Evolutionary conservation across 2,113 vertebrate species (phyloP), one percentile per base, ranked within the genome.

Genomic region (Callopanchax toddi): DNA sequence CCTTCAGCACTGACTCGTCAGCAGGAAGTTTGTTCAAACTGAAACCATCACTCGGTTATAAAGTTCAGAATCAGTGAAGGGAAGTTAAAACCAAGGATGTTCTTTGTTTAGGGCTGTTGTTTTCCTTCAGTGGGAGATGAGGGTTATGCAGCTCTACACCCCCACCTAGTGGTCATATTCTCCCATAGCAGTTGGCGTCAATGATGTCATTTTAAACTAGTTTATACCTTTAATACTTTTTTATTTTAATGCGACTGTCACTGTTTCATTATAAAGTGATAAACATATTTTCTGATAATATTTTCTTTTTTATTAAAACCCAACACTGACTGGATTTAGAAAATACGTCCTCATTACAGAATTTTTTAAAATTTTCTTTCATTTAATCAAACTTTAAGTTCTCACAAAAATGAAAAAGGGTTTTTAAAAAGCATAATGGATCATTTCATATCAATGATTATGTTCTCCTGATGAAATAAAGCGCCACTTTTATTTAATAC

Each of bases 161-260:
- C 11, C 86, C 91, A 89, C 78, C 89, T 79, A 75, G 86, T 90
- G 92, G 91, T 20, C 53, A 20, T 1, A 5, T 1, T 7, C 25
- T 16, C 7, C 45, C 50, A 87, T 6, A 60, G 25, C 74, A 5
- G 15, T 11, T 11, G 7, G 11, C 39, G 21, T 40, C 61, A 20
- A 86, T 85, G 74, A 87, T 48, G 87, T 87, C 74, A 89, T 86
- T 83, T 83, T 81, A 78, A 81, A 76, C 85, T 78, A 50, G 80
- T 86, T 85, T 80, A 32, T 76, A 20, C 76, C 67, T n/a, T 37
- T 10, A 40, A 20, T 11, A 8, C 60, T 7, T 45, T 21, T 6
- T 26, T 11, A 18, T 25, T 57, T 29, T 42, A 2, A 3, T 49
- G 26, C 46, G 7, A 5, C 36, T 40, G 6, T 52, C 16, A 15